Evolutionary conservation across 2,113 vertebrate genomes (phyloP).

Genomic region (Pardalotus punctatus): DNA sequence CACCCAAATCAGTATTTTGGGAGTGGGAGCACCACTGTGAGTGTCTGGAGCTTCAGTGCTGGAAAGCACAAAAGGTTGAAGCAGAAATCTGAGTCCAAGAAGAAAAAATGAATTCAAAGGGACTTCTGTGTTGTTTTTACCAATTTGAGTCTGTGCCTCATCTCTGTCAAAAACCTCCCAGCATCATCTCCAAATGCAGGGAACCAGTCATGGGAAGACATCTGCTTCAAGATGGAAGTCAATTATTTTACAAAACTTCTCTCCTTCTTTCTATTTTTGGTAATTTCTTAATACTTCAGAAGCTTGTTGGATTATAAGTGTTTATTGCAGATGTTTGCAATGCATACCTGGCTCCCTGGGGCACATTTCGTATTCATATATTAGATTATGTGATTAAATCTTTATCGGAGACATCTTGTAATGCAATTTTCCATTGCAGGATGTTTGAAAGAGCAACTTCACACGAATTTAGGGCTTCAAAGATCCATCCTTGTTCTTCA

Average conservation of each 20-base stretch:
- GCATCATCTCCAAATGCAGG: not conserved
- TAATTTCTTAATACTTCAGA: not conserved
- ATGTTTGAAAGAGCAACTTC: not conserved
- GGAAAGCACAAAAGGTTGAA: not conserved
- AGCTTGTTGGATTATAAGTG: not conserved
- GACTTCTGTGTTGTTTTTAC: not conserved
- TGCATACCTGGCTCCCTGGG: not conserved
- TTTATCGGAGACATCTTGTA: not conserved
- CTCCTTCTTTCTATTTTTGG: not conserved
- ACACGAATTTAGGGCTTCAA: not conserved
- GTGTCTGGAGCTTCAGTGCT: not conserved
- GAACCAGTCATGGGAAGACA: not conserved
- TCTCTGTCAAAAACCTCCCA: not conserved
- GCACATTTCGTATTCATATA: not conserved
- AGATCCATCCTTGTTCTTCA: not conserved
- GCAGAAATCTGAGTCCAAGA: not conserved
- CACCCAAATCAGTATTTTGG: not conserved
- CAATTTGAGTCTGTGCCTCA: not conserved
- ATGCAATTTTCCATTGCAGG: not conserved
- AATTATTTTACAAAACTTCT: not conserved
- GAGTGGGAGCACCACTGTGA: not conserved
- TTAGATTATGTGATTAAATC: not conserved
- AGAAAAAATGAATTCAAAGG: not conserved
- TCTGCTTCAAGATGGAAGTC: not conserved
- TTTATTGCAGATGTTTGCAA: not conserved